phyloP scores from a whole-genome alignment of 2,888 invertebrate genomes.

The Phrixothrix hirtus region DNA sequence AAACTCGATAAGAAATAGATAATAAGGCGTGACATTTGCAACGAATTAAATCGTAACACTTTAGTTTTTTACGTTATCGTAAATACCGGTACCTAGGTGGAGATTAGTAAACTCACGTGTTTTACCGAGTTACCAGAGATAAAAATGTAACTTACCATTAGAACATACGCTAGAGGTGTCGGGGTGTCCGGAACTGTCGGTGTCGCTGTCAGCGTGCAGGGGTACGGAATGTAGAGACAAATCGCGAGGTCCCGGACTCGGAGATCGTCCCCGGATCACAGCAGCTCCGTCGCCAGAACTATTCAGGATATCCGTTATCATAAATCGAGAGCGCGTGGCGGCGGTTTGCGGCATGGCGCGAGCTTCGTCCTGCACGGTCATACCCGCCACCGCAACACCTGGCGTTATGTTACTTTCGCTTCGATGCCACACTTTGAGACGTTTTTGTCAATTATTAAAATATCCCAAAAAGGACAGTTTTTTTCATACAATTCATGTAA shows the following conservation, averaged over 20 bases:
- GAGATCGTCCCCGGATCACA: slow-evolving; percentile 58
- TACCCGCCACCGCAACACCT: slow-evolving; percentile 54
- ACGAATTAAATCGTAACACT: too few relatives aligned
- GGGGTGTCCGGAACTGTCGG: slow-evolving; percentile 60
- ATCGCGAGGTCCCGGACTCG: slow-evolving; percentile 62
- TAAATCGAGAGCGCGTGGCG: slow-evolving; percentile 77
- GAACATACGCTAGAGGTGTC: slow-evolving; percentile 61
- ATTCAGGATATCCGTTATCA: slow-evolving; percentile 87
- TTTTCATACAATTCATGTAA: too few relatives aligned
- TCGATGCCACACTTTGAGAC: slow-evolving; percentile 52
- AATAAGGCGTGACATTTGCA: too few relatives aligned
- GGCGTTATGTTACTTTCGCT: slow-evolving; percentile 49
- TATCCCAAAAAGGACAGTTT: neutral
- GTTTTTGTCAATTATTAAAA: slow-evolving; percentile 4
- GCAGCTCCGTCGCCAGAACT: slow-evolving; percentile 61
- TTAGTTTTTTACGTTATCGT: too few relatives aligned
- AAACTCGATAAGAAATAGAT: too few relatives aligned
- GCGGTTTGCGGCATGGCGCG: slow-evolving; percentile 60
- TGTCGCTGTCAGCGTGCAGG: slow-evolving; percentile 57
- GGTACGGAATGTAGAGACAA: slow-evolving; percentile 58
- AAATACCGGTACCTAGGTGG: too few relatives aligned
- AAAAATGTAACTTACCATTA: slow-evolving; percentile 56
- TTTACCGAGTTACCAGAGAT: too few relatives aligned
- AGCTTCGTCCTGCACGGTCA: slow-evolving; percentile 58
- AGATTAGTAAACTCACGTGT: too few relatives aligned